Evolutionary conservation across 2,113 vertebrate genomes (phyloP).

Genomic region (Engystomops pustulosus): DNA sequence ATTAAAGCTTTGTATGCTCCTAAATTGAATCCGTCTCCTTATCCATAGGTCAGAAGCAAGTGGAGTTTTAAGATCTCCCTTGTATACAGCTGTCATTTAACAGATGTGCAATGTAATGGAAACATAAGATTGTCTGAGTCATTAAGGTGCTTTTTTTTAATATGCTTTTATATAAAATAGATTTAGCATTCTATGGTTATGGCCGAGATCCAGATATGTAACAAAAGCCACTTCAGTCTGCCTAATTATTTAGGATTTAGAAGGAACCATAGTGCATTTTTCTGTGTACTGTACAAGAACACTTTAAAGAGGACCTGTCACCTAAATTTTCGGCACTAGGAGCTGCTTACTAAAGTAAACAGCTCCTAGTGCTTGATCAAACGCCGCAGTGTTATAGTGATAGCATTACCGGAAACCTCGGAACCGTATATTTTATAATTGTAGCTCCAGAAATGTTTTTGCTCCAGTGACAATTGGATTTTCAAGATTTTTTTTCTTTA

Average conservation of each 20-base stretch:
- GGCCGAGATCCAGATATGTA: background rate
- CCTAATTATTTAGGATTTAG: background rate
- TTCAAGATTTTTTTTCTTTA: too few species aligned
- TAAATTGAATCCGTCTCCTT: too few species aligned
- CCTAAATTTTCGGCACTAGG: too few species aligned
- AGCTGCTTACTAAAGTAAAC: too few species aligned
- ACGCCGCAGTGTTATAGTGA: too few species aligned
- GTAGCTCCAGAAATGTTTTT: too few species aligned
- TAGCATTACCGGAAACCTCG: too few species aligned
- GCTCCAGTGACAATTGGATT: too few species aligned
- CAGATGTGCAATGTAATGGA: background rate
- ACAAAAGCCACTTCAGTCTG: background rate
- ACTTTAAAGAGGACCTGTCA: too few species aligned
- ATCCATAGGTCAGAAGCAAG: background rate
- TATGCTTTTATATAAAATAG: background rate
- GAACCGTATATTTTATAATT: too few species aligned
- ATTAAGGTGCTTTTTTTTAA: constrained; percentile 4
- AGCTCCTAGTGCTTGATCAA: too few species aligned
- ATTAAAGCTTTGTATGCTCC: too few species aligned
- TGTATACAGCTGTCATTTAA: background rate
- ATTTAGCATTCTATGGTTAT: background rate
- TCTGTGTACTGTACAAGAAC: constrained; percentile 7
- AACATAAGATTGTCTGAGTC: background rate
- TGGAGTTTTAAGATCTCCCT: background rate
- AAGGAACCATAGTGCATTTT: constrained; percentile 6